Percentiles rank a stretch among this genome's conserved stretches.
Evolutionary conservation across 2,888 invertebrate species (phyloP).

Genomic region (Drosophila meridionalis): DNA sequence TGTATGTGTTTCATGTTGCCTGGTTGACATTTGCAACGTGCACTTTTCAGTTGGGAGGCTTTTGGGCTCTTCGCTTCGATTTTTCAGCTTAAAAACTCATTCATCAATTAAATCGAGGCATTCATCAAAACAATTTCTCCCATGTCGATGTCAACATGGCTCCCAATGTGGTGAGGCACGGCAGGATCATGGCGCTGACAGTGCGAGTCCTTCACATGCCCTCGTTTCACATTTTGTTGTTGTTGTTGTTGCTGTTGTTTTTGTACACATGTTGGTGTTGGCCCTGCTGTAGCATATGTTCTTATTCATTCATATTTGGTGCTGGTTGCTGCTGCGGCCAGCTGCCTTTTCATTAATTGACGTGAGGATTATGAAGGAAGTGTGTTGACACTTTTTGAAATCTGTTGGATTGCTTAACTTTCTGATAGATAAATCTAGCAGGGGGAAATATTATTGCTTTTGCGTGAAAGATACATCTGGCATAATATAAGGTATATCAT

Average conservation of each 20-base stretch:
- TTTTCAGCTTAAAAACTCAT: conserved; percentile 80
- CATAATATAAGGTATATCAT: too few relatives aligned
- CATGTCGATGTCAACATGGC: conserved; percentile 68
- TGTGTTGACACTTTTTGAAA: conserved; percentile 25
- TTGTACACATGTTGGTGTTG: background rate
- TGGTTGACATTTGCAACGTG: conserved; percentile 38
- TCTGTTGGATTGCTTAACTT: background rate
- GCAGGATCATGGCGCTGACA: background rate
- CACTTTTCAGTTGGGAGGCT: conserved; percentile 24
- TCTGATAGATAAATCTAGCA: background rate
- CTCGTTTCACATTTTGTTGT: background rate
- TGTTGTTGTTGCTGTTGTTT: background rate
- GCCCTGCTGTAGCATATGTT: conserved; percentile 5
- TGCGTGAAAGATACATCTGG: too few relatives aligned
- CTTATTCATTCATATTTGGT: conserved; percentile 1
- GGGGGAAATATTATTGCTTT: background rate
- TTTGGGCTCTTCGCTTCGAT: conserved; percentile 42
- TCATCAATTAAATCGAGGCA: conserved; percentile 83
- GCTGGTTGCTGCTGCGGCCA: conserved; percentile 3
- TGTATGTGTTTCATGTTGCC: background rate
- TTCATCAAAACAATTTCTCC: conserved; percentile 81
- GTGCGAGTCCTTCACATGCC: conserved; percentile 20
- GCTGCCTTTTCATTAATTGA: conserved; percentile 57
- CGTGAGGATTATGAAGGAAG: conserved; percentile 29
- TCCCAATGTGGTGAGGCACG: conserved; percentile 40